Evolutionary conservation across 2,797 vertebrate species (phyloP).

Genomic region (Chloroceryle inda): DNA sequence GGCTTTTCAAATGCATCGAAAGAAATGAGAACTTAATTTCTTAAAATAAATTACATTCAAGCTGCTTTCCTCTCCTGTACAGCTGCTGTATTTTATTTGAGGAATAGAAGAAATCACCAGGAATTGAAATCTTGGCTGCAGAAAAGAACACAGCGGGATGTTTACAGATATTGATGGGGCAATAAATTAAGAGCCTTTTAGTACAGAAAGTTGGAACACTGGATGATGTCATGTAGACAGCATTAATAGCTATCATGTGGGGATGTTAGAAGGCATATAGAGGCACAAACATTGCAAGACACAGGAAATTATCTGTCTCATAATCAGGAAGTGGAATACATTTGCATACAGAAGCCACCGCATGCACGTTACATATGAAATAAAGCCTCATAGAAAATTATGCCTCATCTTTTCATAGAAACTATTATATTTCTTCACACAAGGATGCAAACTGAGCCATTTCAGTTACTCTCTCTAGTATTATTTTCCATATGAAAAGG

Average conservation of each 20-base stretch:
- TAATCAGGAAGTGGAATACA: background rate
- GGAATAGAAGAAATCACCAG: background rate
- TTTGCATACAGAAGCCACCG: background rate
- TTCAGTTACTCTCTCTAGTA: background rate
- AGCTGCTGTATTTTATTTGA: background rate
- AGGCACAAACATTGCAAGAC: background rate
- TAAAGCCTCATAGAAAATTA: background rate
- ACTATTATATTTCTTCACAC: background rate
- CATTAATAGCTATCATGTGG: background rate
- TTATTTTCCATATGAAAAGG: background rate
- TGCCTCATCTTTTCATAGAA: background rate
- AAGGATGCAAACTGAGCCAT: rapidly evolving
- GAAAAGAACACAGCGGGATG: slow-evolving; percentile 3
- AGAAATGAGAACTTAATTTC: background rate
- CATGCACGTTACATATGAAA: background rate
- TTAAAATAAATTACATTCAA: background rate
- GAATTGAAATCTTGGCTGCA: background rate
- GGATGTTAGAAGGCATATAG: background rate
- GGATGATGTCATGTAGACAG: background rate
- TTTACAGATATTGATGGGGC: background rate
- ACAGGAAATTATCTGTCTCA: background rate
- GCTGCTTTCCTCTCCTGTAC: background rate
- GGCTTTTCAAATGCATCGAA: background rate
- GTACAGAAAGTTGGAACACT: background rate
- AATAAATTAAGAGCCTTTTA: background rate